Conservation (phyloP, 2,797 vertebrate genomes). For the Anas flavirostris region DNA sequence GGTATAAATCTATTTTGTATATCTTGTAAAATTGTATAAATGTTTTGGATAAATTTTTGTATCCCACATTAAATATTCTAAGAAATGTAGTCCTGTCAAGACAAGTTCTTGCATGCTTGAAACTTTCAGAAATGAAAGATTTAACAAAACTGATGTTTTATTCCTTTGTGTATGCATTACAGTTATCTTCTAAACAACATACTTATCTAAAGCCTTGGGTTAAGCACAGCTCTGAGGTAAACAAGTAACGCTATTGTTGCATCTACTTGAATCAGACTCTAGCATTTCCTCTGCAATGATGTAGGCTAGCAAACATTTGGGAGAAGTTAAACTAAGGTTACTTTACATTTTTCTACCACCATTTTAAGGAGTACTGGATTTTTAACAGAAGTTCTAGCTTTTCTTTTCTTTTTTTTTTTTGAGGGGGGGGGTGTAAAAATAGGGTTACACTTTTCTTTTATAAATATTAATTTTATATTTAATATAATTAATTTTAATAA, state of each 20-base stretch:
- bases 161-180: not conserved
- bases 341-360: not conserved
- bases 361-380: fast-evolving
- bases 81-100: not conserved
- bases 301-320: not conserved
- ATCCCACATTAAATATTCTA: not conserved
- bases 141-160: not conserved
- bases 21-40: not conserved
- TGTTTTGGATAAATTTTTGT: fast-evolving
- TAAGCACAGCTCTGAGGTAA: not conserved
- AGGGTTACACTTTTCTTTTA: not conserved
- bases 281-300: not conserved
- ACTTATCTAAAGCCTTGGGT: not conserved
- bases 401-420: not conserved
- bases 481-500: too few species aligned
- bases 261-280: not conserved
- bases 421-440: too few species aligned
- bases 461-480: too few species aligned
- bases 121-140: not conserved
- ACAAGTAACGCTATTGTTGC: not conserved
- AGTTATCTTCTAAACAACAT: fast-evolving
- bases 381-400: not conserved
- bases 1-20: not conserved
- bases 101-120: not conserved
- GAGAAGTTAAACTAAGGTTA: not conserved